Evolutionary conservation across 2,888 invertebrate genomes (phyloP).

Genomic region (Siphlonurus alternatus): DNA sequence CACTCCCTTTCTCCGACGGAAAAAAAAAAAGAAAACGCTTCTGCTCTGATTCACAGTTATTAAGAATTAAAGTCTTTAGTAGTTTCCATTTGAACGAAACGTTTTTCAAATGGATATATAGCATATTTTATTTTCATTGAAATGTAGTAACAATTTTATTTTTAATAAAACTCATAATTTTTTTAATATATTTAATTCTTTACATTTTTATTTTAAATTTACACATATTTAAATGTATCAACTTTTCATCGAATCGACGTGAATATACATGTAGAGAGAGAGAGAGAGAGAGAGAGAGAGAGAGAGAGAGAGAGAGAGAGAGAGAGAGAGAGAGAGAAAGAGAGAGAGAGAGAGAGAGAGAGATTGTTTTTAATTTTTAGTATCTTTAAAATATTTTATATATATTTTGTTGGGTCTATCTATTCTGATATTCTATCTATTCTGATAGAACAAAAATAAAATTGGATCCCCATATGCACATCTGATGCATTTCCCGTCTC

Average conservation of each 20-base stretch:
- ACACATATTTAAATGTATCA: too few relatives aligned
- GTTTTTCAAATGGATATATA: background rate
- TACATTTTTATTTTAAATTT: too few relatives aligned
- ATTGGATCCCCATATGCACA: too few relatives aligned
- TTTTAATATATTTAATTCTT: too few relatives aligned
- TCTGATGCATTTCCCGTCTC: too few relatives aligned
- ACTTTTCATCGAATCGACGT: too few relatives aligned
- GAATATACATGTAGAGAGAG: too few relatives aligned
- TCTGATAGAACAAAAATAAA: too few relatives aligned
- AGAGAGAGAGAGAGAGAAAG: background rate
- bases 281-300: constrained; percentile 1
- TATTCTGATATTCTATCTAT: too few relatives aligned
- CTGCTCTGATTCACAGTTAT: background rate
- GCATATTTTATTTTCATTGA: background rate
- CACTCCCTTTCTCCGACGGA: background rate
- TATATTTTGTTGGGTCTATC: too few relatives aligned
- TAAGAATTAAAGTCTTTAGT: background rate
- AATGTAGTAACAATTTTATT: background rate
- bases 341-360: background rate
- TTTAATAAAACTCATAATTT: background rate
- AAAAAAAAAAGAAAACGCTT: background rate
- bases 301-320: background rate
- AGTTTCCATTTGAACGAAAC: background rate
- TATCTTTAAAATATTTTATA: too few relatives aligned
- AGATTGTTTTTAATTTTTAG: too few relatives aligned